Percentiles rank a stretch among this genome's conserved stretches.
Evolutionary conservation across 2,888 invertebrate genomes (phyloP).

Genomic region (Argyresthia goedartella): DNA sequence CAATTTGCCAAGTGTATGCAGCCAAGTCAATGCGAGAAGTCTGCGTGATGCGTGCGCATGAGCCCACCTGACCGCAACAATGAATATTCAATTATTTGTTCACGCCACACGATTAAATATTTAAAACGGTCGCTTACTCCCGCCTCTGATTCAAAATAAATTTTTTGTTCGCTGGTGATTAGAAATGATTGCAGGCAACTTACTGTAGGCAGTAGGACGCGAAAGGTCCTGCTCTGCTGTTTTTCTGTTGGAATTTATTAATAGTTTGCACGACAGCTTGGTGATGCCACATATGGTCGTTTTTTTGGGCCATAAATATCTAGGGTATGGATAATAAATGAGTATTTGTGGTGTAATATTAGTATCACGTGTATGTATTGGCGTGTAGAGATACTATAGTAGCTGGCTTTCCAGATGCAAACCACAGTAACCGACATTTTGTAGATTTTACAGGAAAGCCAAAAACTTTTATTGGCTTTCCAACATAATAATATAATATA

Average conservation of each 20-base stretch:
- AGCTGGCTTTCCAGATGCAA: no score
- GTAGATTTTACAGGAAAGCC: no score
- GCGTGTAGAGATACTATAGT: no score
- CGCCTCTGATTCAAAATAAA: slow-evolving; percentile 49
- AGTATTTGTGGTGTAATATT: background rate
- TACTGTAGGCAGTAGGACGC: background rate
- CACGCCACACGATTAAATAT: slow-evolving; percentile 47
- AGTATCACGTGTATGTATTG: background rate
- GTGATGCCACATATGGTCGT: background rate
- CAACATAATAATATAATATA: no score
- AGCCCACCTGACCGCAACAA: slow-evolving; percentile 49
- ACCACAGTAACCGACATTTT: no score
- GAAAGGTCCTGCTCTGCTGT: no score
- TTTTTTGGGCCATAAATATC: background rate
- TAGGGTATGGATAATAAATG: background rate
- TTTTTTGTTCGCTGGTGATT: slow-evolving; percentile 37
- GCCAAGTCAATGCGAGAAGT: background rate
- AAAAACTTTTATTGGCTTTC: no score
- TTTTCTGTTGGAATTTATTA: no score
- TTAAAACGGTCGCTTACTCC: slow-evolving; percentile 50
- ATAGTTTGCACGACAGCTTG: no score
- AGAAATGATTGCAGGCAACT: slow-evolving; percentile 29
- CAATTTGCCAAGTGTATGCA: background rate
- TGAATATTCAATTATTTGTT: slow-evolving; percentile 52
- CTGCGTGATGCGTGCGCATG: slow-evolving; percentile 13